Base-by-base conservation (phyloP, 2,113 vertebrate species). In the Crotophaga sulcirostris region DNA sequence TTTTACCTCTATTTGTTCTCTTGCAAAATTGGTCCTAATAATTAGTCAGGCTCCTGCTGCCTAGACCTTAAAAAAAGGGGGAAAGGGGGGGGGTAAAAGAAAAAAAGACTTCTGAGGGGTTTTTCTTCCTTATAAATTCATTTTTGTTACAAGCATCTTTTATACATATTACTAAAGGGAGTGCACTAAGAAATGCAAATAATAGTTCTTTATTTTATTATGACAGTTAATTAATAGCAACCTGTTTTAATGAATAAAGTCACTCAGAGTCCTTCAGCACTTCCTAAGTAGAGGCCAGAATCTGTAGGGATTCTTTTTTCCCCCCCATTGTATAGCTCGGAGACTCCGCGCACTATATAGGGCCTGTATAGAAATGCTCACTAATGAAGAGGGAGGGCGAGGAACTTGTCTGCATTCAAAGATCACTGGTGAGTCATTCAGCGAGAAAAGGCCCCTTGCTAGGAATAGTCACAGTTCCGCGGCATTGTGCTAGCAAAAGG, bases 211-310 rank as follows among this genome's bases (percentile, higher is more conserved):
- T 98, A 98, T 98, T 98, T 98, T 98, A 98, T 98, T 98, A 98
- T 98, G 98, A 98, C 98, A 98, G 98, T 98, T 98, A 98, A 98
- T 98, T 98, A 98, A 98, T 98, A 98, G 98, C 98, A 98, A 98
- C 98, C 98, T 98, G 98, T 98, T 98, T 98, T 98, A 98, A 98
- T 98, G 98, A 98, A 98, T 98, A 98, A 98, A 98, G 98, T 98
- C 98, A 98, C 98, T 98, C 98, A 91, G 95, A 97, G 98, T 98
- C 98, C 98, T 98, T 98, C 98, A 98, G 98, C 97, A 98, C 98
- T 98, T 98, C 98, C 98, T 98, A 98, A 98, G 98, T 96, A 98
- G 97, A 96, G 98, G 97, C 97, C 97, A 94, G 97, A 97, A 98
- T 98, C 98, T 96, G 97, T 98, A 97, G 98, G 98, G 97, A 97